These are phyloP conservation scores for Buathra laborator DNA, from an alignment of 2,888 invertebrate species.

Conservation along the genomic window DNA sequence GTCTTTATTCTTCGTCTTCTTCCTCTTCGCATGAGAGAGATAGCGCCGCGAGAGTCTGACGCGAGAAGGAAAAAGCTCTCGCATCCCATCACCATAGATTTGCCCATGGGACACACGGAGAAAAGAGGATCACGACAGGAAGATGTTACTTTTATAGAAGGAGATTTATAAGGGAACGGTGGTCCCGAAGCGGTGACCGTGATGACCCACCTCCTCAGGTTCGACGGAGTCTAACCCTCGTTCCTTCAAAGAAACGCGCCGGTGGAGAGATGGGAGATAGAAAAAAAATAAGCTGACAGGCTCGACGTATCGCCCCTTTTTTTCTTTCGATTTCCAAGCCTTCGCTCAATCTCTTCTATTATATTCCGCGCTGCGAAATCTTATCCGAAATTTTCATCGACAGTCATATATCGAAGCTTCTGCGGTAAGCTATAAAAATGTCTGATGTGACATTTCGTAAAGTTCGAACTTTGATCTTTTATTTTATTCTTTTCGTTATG, in stretches of 20 bases:
- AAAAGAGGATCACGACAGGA: slow-evolving; percentile 58
- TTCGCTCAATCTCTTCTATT: slow-evolving; percentile 15
- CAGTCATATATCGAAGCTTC: slow-evolving; percentile 6
- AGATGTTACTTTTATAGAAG: slow-evolving; percentile 63
- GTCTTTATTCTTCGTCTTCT: not conserved
- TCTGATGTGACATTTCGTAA: not conserved
- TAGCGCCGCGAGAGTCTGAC: slow-evolving; percentile 36
- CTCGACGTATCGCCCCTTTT: slow-evolving; percentile 23
- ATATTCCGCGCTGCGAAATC: slow-evolving; percentile 4
- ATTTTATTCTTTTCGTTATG: too few relatives aligned
- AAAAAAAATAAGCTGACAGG: slow-evolving; percentile 15
- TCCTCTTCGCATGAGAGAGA: not conserved
- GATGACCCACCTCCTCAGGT: slow-evolving; percentile 43
- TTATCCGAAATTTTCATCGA: slow-evolving; percentile 1
- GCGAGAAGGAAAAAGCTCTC: slow-evolving; percentile 25
- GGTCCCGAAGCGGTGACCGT: slow-evolving; percentile 36
- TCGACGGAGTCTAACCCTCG: slow-evolving; percentile 22
- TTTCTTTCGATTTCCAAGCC: slow-evolving; percentile 7
- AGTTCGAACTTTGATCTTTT: not conserved
- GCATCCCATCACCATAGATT: slow-evolving; percentile 56
- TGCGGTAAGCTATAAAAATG: not conserved
- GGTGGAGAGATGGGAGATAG: not conserved
- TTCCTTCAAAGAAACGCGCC: not conserved
- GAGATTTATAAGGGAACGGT: slow-evolving; percentile 59
- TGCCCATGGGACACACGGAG: slow-evolving; percentile 55